A percentile compares a stretch with the other conserved stretches of the same genome.
These are phyloP conservation scores for Nycticebus coucang DNA, from an alignment of 2,113 vertebrate species.

Conservation along the genomic window DNA sequence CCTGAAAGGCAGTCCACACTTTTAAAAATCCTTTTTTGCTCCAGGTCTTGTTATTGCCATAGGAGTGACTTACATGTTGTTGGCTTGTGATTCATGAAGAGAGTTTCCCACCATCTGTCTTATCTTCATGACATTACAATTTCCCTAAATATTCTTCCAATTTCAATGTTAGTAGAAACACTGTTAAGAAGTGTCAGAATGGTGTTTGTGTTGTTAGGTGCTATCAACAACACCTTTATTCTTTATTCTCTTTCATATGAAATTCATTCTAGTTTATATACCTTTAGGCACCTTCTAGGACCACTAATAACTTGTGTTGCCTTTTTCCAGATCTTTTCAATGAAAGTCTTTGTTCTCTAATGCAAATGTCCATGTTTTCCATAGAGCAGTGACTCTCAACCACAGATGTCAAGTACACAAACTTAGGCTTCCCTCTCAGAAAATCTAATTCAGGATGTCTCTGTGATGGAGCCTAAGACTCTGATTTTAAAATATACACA, in stretches of 20 bases:
- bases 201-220: rapidly evolving
- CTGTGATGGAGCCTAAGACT: neutral
- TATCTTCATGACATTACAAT: neutral
- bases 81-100: neutral
- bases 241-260: neutral
- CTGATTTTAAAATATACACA: neutral
- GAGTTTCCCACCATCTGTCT: slow-evolving; percentile 28
- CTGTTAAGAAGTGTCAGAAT: neutral
- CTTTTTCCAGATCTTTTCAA: neutral
- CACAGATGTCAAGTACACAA: neutral
- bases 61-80: neutral
- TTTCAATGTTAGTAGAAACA: neutral
- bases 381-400: neutral
- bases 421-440: neutral
- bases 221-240: neutral
- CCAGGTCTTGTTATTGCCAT: neutral
- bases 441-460: neutral
- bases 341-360: neutral
- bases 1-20: slow-evolving; percentile 4
- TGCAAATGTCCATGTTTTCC: neutral
- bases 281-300: neutral
- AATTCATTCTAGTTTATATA: neutral
- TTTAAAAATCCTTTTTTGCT: neutral
- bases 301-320: neutral
- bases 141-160: neutral